Conservation (phyloP, 1,140 invertebrate genomes). For the Brachionus rotundiformis region DNA sequence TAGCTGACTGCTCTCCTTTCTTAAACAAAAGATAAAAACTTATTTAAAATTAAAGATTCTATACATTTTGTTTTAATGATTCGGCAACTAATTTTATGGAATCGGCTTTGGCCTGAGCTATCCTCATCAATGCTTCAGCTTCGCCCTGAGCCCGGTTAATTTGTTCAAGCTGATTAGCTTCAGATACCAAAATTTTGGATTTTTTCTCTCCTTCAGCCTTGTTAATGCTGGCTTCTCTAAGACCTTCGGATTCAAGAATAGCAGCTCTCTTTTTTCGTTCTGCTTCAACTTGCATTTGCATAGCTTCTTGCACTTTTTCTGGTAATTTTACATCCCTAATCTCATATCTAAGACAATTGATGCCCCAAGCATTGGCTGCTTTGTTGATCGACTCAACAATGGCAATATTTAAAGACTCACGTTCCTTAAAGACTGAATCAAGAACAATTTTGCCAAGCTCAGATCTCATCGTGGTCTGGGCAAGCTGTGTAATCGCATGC, state of each 20-base stretch:
- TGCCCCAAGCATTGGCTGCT: conserved; percentile 95
- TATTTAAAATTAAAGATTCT: neutral
- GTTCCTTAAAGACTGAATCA: conserved; percentile 93
- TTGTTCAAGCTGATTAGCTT: conserved; percentile 64
- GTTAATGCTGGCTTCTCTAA: conserved; percentile 89
- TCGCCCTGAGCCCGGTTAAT: conserved; percentile 63
- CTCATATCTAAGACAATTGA: conserved; percentile 77
- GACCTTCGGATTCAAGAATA: conserved; percentile 92
- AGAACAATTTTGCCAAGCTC: conserved; percentile 96
- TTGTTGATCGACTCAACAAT: conserved; percentile 98
- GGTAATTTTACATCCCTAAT: conserved; percentile 86
- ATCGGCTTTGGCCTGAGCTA: conserved; percentile 44
- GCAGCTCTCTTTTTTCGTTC: conserved; percentile 85
- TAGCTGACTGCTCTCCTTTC: conserved; percentile 81
- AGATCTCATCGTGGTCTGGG: conserved; percentile 98
- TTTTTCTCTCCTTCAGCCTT: conserved; percentile 91
- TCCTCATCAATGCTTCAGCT: conserved; percentile 45
- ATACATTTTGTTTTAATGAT: conserved; percentile 1
- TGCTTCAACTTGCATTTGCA: conserved; percentile 86
- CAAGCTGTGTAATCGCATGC: conserved; percentile 96
- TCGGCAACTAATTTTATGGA: conserved; percentile 28
- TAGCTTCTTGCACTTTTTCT: conserved; percentile 88
- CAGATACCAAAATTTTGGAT: conserved; percentile 85
- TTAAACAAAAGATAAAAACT: conserved; percentile 55
- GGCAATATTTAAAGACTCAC: conserved; percentile 89